These are phyloP conservation scores for Pheosia tremula DNA, from an alignment of 2,888 invertebrate genomes.

Conservation along the genomic window DNA sequence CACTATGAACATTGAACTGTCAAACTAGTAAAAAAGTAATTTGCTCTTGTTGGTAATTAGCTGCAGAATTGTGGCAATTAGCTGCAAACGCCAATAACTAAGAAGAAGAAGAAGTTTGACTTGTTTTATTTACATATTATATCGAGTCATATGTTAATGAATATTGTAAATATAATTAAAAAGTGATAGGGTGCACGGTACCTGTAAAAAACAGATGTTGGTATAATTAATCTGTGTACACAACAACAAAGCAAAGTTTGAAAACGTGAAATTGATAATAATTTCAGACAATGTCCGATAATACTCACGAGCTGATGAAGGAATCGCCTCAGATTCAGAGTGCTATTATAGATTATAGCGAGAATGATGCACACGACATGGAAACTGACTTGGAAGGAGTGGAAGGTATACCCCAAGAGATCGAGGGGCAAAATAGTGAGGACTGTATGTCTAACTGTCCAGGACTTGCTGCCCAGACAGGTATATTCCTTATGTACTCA, in stretches of 20 bases:
- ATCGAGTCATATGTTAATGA: too few relatives aligned
- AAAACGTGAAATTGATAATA: background rate
- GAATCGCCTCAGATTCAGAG: background rate
- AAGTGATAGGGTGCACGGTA: too few relatives aligned
- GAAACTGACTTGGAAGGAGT: background rate
- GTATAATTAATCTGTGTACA: too few relatives aligned
- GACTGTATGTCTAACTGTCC: background rate
- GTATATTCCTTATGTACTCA: too few relatives aligned
- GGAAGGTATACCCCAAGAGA: background rate
- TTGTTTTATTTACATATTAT: too few relatives aligned
- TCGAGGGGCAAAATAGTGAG: background rate
- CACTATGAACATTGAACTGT: constrained; percentile 1
- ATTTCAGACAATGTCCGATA: background rate
- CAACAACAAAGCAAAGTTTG: too few relatives aligned
- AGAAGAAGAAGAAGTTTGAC: too few relatives aligned
- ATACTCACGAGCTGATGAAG: background rate
- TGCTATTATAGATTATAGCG: background rate
- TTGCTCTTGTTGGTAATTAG: background rate
- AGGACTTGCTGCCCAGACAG: too few relatives aligned
- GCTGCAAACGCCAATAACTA: too few relatives aligned
- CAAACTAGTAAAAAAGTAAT: background rate
- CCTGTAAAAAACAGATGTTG: too few relatives aligned
- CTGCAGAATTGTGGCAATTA: too few relatives aligned
- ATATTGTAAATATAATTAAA: too few relatives aligned
- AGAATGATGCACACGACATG: background rate